A percentile compares a stretch with the other conserved stretches of the same genome.
Conservation (phyloP, 2,888 invertebrate species). For the Acronicta psi region DNA sequence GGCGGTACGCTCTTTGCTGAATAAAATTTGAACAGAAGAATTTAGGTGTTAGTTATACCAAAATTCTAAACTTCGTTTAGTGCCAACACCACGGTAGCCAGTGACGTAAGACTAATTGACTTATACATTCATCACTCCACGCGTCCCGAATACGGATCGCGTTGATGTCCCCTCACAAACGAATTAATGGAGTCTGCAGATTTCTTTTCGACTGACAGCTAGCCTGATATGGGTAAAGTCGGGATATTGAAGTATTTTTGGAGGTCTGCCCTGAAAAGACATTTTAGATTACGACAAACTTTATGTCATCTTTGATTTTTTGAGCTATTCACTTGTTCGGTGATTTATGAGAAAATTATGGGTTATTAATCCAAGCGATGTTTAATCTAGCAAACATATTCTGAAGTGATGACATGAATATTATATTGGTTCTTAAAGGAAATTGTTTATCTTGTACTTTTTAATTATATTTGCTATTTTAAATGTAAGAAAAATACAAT, state of each 20-base stretch:
- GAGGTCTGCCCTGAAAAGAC: constrained; percentile 9
- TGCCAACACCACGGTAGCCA: neutral
- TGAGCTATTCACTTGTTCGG: constrained; percentile 23
- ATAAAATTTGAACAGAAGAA: neutral
- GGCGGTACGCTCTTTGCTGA: too few species aligned
- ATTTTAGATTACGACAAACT: constrained; percentile 28
- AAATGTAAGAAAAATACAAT: too few species aligned
- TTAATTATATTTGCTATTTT: too few species aligned
- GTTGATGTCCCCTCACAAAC: constrained; percentile 46
- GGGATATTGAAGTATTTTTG: constrained; percentile 18
- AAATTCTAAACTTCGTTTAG: too few species aligned
- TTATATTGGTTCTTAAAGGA: too few species aligned
- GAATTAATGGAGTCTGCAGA: constrained; percentile 40
- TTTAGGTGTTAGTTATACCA: too few species aligned
- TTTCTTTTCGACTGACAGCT: constrained; percentile 47
- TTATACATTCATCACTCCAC: constrained; percentile 42
- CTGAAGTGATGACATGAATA: too few species aligned
- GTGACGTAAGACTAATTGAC: constrained; percentile 40
- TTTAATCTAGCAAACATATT: too few species aligned
- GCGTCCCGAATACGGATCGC: constrained; percentile 12
- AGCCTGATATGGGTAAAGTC: constrained; percentile 34
- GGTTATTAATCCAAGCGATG: neutral
- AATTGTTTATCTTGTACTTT: too few species aligned
- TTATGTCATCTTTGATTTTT: constrained; percentile 17
- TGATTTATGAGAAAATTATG: constrained; percentile 26